phyloP scores from a whole-genome alignment of 2,113 vertebrate genomes.

The Spea bombifrons region DNA sequence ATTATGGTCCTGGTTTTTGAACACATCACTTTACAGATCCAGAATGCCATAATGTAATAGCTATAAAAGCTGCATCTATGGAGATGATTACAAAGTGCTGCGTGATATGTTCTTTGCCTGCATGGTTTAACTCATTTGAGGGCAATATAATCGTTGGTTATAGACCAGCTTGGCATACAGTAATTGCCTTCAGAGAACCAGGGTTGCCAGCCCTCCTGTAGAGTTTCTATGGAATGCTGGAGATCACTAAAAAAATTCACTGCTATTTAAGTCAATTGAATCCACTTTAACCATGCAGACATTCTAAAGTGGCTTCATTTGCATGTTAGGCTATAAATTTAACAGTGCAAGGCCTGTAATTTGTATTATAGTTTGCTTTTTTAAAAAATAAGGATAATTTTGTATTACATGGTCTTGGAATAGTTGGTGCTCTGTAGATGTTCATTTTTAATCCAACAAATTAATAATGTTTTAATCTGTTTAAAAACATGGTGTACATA shows the following conservation, averaged over 20 bases:
- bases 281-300: background rate
- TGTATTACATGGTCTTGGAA: background rate
- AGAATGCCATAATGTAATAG: constrained; percentile 27
- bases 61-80: background rate
- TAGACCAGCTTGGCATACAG: background rate
- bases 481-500: too few species aligned
- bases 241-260: background rate
- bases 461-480: too few species aligned
- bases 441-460: too few species aligned
- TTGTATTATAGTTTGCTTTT: background rate
- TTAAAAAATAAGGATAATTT: background rate
- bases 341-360: background rate
- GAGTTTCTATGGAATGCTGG: background rate
- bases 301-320: background rate
- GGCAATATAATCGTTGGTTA: background rate
- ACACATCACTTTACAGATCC: constrained; percentile 24
- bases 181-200: background rate
- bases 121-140: background rate
- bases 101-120: background rate
- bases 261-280: background rate
- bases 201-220: background rate
- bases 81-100: background rate
- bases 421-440: too few species aligned
- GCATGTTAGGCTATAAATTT: background rate
- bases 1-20: too few species aligned